Evolutionary conservation across 1,140 invertebrate genomes (phyloP), one percentile per base, ranked within the genome.

Genomic region (Drosophila santomea): DNA sequence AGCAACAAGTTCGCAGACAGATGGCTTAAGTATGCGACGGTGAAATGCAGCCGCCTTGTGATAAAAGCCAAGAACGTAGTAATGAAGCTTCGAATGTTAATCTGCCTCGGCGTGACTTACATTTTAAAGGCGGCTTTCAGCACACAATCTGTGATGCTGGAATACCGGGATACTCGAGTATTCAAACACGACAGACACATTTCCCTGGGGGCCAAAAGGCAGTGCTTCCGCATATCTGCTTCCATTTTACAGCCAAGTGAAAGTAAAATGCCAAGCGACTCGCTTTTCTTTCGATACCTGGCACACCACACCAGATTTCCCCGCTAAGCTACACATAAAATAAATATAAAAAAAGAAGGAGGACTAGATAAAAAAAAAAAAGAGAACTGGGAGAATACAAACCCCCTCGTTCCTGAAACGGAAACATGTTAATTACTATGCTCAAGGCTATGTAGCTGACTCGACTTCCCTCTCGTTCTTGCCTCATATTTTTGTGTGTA

Each of bases 401-500:
- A 17, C 28, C 38, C 48, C 45, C 63, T 57, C 75, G 72, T 63
- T 89, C 80, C 51, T 80, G 84, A 72, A 89, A 89, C 80, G 84
- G 84, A 89, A 89, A 89, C 84, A 89, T 89, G 84, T 89, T 89
- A 88, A 88, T 88, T 89, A 89, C 84, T 89, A 78, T 68, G 84
- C 84, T 77, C 84, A 89, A 89, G 84, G 84, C 84, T 84, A 89
- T 84, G 80, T 83, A 69, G 68, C 83, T 69, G 67, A 57, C 75
- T 73, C 79, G 48, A 71, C 83, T 88, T 86, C 62, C 82, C 85
- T 60, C 64, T 66, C 56, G 17, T 50, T 28, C 38, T 61, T 64
- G n/a, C 20, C 57, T 61, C 45, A 54, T 59, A 57, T 79, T 79
- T 67, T 79, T 80, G 36, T 74, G 44, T 80, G 41, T 68, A 61